Conservation (phyloP, 1,140 invertebrate genomes). For the Bombus difficillimus region DNA sequence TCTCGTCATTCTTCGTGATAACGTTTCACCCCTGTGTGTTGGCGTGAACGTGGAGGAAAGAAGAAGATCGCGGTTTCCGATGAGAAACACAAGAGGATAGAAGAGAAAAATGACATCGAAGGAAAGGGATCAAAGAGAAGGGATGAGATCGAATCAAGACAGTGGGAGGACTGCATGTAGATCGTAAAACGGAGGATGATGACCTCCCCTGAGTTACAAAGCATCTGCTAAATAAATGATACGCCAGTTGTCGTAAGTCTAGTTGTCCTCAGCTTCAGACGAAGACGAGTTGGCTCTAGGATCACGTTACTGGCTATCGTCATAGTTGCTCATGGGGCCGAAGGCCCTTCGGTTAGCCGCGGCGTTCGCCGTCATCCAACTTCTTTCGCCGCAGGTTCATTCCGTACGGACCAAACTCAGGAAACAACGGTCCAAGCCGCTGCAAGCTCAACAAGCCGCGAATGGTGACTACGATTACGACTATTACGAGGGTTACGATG, state of each 20-base stretch:
- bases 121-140: conserved; percentile 47
- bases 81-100: background rate
- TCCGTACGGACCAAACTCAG: conserved; percentile 55
- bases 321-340: conserved; percentile 50
- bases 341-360: conserved; percentile 45
- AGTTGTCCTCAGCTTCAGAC: conserved; percentile 73
- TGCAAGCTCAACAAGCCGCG: conserved; percentile 60
- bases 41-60: background rate
- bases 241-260: conserved; percentile 65
- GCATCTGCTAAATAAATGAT: conserved; percentile 76
- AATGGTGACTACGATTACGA: conserved; percentile 65
- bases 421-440: conserved; percentile 64
- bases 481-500: conserved; percentile 73
- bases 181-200: conserved; percentile 71
- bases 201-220: conserved; percentile 68
- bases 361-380: conserved; percentile 55
- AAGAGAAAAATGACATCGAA: conserved; percentile 20
- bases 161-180: conserved; percentile 53
- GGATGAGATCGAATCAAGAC: conserved; percentile 47
- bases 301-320: conserved; percentile 29
- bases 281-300: conserved; percentile 66
- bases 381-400: conserved; percentile 46
- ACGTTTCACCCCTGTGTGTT: background rate
- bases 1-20: background rate
- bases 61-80: background rate